Conservation (phyloP, 2,888 invertebrate species). For the Pogonocherus hispidulus region DNA sequence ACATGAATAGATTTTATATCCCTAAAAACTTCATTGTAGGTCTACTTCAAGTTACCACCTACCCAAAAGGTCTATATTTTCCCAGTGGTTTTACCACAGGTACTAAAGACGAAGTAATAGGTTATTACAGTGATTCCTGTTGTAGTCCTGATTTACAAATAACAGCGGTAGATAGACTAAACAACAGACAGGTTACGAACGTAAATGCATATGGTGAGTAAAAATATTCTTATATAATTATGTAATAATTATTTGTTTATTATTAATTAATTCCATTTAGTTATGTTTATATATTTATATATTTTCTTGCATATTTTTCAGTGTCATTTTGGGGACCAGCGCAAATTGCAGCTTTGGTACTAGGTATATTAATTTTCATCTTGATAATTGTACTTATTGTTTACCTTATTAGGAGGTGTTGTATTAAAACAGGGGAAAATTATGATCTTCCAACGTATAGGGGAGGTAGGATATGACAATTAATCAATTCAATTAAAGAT, state of each 20-base stretch:
- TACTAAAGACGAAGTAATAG: slow-evolving; percentile 75
- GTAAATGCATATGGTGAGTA: slow-evolving; percentile 72
- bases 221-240: background rate
- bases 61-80: slow-evolving; percentile 75
- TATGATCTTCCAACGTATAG: slow-evolving; percentile 75
- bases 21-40: slow-evolving; percentile 66
- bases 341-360: slow-evolving; percentile 79
- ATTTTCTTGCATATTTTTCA: too few relatives aligned
- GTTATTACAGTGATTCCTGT: slow-evolving; percentile 80
- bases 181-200: slow-evolving; percentile 75
- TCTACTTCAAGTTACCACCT: slow-evolving; percentile 73
- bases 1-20: too few relatives aligned
- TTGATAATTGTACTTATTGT: slow-evolving; percentile 74
- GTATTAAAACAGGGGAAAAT: slow-evolving; percentile 70
- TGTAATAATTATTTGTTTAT: slow-evolving; percentile 7
- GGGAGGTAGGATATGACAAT: slow-evolving; percentile 54
- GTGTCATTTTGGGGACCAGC: slow-evolving; percentile 60
- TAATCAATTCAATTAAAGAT: slow-evolving; percentile 49
- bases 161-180: slow-evolving; percentile 77
- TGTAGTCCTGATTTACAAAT: slow-evolving; percentile 79
- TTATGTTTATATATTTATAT: too few relatives aligned
- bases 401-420: slow-evolving; percentile 74
- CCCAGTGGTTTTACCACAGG: slow-evolving; percentile 78
- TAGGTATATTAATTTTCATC: slow-evolving; percentile 76
- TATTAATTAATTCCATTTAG: too few relatives aligned